Evolutionary conservation across 2,113 vertebrate species (phyloP), one percentile per base, ranked within the genome.

Genomic region (Catharus minimus): DNA sequence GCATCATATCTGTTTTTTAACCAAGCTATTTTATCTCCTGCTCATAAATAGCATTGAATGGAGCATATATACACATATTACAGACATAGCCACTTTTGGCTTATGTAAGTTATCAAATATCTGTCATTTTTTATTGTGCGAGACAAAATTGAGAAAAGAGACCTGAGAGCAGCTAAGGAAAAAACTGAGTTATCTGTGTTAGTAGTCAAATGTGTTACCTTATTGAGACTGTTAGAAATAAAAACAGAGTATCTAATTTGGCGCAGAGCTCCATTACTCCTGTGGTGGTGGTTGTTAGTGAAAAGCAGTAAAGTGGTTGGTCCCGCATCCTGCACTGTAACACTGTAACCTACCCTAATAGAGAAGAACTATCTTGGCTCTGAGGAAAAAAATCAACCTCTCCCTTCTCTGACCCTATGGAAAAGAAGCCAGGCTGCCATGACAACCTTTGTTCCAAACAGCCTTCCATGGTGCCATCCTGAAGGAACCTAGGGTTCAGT

Each of bases 391-490:
- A 97, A 97, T 98, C 97, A 97, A 97, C 91, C 96, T 98, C 97
- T 97, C 97, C 97, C 97, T 97, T 97, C 86, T 98, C 97, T 97
- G 97, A 97, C 98, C 97, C 97, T 97, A 98, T 94, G 91, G 95
- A 96, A 98, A 98, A 98, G 95, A 97, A 98, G 96, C 97, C 96
- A 95, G 97, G 97, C 94, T 97, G 97, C 95, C 95, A 95, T 93
- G 97, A 98, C 97, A 97, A 99, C 99, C 99, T 99, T 98, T 99
- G 98, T 84, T 99, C 99, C 82, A 98, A 96, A 97, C 98, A 98
- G 76, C 98, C 97, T 95, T 99, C 99, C 94, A 98, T 79, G 81
- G 98, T 98, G 96, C 98, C 99, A 88, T 99, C 99, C 58, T 99
- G 99, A 90, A 99, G 98, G 95, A 98, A 99, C 67, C 98, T 98